Percentiles rank a stretch among this genome's conserved stretches.
phyloP scores from a whole-genome alignment of 2,797 vertebrate species.

The Hydrophis major region DNA sequence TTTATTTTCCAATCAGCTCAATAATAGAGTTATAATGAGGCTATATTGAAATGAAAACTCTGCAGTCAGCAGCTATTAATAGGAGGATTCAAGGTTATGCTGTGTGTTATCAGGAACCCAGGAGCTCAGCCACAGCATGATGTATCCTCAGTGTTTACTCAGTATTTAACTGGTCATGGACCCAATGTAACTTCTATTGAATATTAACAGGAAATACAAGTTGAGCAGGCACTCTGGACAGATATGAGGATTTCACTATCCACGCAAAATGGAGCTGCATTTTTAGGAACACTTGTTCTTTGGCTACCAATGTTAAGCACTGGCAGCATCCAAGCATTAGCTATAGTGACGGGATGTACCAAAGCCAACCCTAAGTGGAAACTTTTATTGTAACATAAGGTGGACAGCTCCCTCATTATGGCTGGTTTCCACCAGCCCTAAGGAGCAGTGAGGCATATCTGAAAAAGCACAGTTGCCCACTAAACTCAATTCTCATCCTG shows the following conservation, averaged over 20 bases:
- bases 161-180: conserved; percentile 91
- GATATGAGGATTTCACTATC: conserved; percentile 51
- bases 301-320: neutral
- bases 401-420: neutral
- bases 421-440: neutral
- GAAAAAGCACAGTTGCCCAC: neutral
- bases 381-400: neutral
- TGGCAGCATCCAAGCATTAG: neutral
- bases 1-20: conserved; percentile 52
- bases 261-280: conserved; percentile 33
- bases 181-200: conserved; percentile 86
- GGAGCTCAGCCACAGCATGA: conserved; percentile 85
- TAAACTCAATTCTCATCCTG: neutral
- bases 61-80: conserved; percentile 74
- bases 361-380: neutral
- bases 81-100: conserved; percentile 79
- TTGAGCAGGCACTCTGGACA: conserved; percentile 39
- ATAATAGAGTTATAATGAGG: conserved; percentile 67
- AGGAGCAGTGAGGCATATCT: neutral
- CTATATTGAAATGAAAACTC: conserved; percentile 68
- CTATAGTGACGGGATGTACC: neutral
- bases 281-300: conserved; percentile 2
- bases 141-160: conserved; percentile 95
- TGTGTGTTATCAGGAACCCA: conserved; percentile 81
- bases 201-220: conserved; percentile 92